Conservation (phyloP, 2,113 vertebrate species). For the Cyanoliseus patagonus region DNA sequence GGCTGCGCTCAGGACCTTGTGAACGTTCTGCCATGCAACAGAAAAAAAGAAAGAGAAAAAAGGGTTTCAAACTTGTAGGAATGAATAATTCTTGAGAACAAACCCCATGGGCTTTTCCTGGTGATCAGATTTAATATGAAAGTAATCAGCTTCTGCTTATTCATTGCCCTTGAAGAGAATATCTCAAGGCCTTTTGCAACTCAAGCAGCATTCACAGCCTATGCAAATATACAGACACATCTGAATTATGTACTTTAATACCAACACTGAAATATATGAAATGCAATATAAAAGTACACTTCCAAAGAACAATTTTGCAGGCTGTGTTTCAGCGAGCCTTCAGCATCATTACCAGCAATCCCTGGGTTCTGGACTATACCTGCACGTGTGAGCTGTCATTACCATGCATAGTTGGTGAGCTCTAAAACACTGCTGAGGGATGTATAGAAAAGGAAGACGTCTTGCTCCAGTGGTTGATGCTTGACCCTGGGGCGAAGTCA, state of each 20-base stretch:
- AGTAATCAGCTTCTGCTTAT: constrained; percentile 49
- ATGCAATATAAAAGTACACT: background rate
- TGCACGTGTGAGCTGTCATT: background rate
- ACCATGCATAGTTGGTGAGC: rapidly evolving
- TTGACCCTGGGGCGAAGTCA: background rate
- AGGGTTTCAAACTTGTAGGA: background rate
- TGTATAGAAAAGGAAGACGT: background rate
- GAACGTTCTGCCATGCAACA: constrained; percentile 79
- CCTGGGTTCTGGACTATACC: background rate
- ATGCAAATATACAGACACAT: constrained; percentile 6
- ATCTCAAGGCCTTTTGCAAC: constrained; percentile 6
- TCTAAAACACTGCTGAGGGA: background rate
- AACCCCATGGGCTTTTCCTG: background rate
- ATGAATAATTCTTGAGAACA: constrained; percentile 30
- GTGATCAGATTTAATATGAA: constrained; percentile 52
- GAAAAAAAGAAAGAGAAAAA: background rate
- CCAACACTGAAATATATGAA: background rate
- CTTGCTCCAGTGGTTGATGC: background rate
- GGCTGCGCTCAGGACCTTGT: constrained; percentile 81
- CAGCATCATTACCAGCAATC: background rate
- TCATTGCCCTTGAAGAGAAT: constrained; percentile 1
- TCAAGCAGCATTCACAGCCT: background rate
- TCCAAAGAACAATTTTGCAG: background rate
- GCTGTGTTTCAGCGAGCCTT: background rate
- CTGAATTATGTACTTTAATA: background rate